A percentile compares a stretch with the other conserved stretches of the same genome.
Conservation (phyloP, 1,140 invertebrate species). For the Monomorium pharaonis region DNA sequence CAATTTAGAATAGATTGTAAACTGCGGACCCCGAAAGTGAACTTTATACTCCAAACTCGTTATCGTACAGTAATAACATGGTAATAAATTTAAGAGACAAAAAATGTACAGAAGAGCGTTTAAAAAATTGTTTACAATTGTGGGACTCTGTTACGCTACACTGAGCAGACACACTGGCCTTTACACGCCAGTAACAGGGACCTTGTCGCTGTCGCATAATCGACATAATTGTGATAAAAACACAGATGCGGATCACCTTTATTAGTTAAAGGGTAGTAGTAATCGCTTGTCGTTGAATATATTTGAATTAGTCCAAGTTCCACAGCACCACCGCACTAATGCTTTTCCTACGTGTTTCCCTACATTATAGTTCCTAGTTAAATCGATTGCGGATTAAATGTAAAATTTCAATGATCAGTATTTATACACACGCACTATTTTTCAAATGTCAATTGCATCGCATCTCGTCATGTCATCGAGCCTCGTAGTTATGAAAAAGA, state of each 20-base stretch:
- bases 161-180: conserved; percentile 77
- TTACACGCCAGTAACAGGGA: conserved; percentile 63
- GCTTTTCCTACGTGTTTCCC: conserved; percentile 34
- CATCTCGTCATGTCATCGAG: conserved; percentile 60
- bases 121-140: conserved; percentile 80
- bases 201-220: conserved; percentile 9
- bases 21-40: conserved; percentile 67
- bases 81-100: conserved; percentile 82
- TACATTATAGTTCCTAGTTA: conserved; percentile 20
- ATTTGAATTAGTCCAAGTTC: conserved; percentile 54
- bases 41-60: conserved; percentile 74
- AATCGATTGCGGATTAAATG: not conserved
- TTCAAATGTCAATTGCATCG: not conserved
- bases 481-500: conserved; percentile 19
- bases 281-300: not conserved
- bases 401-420: conserved; percentile 33
- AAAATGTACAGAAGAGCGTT: conserved; percentile 84
- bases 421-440: not conserved
- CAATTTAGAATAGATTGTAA: conserved; percentile 72
- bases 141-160: conserved; percentile 80
- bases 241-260: not conserved
- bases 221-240: conserved; percentile 30
- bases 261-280: not conserved
- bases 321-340: conserved; percentile 66
- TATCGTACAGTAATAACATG: conserved; percentile 76